Evolutionary conservation across 2,113 vertebrate species (phyloP).

Genomic region (Saimiri boliviensis): DNA sequence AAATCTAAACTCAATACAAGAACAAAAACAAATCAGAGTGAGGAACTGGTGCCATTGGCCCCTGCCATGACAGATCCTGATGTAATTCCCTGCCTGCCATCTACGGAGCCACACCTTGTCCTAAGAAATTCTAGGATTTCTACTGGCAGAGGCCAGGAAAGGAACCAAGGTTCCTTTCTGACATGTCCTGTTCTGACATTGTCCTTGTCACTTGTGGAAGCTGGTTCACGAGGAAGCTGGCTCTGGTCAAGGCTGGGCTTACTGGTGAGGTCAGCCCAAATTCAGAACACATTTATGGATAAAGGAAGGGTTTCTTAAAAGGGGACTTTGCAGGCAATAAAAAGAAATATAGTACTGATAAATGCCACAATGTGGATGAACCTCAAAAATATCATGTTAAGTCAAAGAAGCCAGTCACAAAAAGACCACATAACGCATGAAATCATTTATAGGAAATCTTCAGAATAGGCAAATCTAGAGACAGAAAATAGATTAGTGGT

Average conservation of each 20-base stretch:
- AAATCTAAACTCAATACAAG: constrained; percentile 7
- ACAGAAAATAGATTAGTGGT: constrained; percentile 14
- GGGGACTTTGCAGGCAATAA: background rate
- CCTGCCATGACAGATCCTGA: background rate
- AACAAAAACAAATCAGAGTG: constrained; percentile 7
- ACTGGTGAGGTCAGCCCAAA: background rate
- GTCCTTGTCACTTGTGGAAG: background rate
- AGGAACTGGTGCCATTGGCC: background rate
- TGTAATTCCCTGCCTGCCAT: background rate
- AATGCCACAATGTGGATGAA: background rate
- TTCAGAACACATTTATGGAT: background rate
- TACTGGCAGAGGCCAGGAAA: background rate
- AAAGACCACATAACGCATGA: background rate
- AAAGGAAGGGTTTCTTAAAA: background rate
- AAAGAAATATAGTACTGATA: background rate
- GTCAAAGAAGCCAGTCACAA: background rate
- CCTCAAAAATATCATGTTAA: background rate
- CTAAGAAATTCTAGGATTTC: background rate
- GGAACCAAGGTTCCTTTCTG: background rate
- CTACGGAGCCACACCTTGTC: background rate
- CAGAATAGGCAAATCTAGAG: background rate
- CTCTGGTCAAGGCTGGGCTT: background rate
- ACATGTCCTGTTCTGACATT: background rate
- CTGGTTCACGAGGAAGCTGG: background rate
- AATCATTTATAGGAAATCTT: background rate